Evolutionary conservation across 2,888 invertebrate genomes (phyloP).

Genomic region (Microctonus brassicae): DNA sequence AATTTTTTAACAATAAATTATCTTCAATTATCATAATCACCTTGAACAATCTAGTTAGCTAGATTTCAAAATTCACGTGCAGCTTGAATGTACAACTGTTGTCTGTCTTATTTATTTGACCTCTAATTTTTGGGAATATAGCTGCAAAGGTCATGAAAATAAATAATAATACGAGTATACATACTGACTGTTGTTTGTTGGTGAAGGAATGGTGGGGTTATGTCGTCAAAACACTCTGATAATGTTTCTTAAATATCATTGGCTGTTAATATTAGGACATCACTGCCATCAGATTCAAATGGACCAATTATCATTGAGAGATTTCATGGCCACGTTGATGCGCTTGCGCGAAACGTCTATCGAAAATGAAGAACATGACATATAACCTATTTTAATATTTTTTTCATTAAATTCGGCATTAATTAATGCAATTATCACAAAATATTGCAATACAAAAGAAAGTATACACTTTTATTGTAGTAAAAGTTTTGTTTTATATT

Average conservation of each 20-base stretch:
- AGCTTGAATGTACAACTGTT: not conserved
- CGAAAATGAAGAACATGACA: too few relatives aligned
- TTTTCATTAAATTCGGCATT: too few relatives aligned
- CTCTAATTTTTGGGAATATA: constrained; percentile 54
- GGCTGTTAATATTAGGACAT: constrained; percentile 6
- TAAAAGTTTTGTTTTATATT: too few relatives aligned
- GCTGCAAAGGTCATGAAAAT: constrained; percentile 57
- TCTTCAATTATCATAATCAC: not conserved
- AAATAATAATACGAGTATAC: constrained; percentile 40
- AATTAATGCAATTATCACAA: too few relatives aligned
- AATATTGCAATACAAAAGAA: too few relatives aligned
- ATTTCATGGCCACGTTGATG: not conserved
- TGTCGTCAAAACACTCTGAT: not conserved
- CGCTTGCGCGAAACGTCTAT: too few relatives aligned
- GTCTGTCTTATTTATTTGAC: constrained; percentile 52
- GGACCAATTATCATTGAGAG: constrained; percentile 11
- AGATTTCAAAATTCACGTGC: not conserved
- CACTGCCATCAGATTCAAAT: constrained; percentile 11
- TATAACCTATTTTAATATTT: too few relatives aligned
- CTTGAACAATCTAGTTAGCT: not conserved
- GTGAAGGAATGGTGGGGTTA: constrained; percentile 7
- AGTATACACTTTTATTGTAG: too few relatives aligned
- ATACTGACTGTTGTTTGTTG: not conserved
- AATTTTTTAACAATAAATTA: not conserved
- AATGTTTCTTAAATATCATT: not conserved